phyloP scores from a whole-genome alignment of 2,888 invertebrate species.

The Sphinx pinastri region DNA sequence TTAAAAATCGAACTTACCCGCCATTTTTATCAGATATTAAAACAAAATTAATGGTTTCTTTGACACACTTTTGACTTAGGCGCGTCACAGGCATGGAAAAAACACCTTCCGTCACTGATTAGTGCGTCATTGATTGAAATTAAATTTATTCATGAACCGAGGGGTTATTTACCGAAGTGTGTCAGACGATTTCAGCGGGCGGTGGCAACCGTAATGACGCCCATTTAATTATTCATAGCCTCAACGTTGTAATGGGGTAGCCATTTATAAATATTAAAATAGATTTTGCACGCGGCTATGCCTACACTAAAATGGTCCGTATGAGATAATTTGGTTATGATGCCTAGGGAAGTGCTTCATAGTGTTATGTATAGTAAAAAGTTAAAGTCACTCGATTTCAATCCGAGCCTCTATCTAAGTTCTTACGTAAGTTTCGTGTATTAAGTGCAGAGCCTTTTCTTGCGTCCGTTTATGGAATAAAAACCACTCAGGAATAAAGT shows the following conservation, averaged over 20 bases:
- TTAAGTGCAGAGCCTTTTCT: too few relatives aligned
- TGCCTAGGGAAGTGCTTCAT: too few relatives aligned
- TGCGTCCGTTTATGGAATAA: too few relatives aligned
- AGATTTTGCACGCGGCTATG: slow-evolving; percentile 22
- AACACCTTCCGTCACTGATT: slow-evolving; percentile 6
- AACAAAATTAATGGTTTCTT: slow-evolving; percentile 1
- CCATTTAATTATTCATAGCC: slow-evolving; percentile 78
- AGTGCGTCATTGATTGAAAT: slow-evolving; percentile 39
- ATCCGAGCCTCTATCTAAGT: too few relatives aligned
- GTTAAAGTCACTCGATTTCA: too few relatives aligned
- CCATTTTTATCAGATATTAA: not conserved
- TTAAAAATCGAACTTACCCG: not conserved
- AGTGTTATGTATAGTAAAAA: too few relatives aligned
- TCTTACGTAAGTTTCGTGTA: too few relatives aligned
- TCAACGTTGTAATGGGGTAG: slow-evolving; percentile 73
- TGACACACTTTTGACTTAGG: slow-evolving; percentile 5
- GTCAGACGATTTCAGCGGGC: slow-evolving; percentile 57
- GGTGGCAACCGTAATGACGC: slow-evolving; percentile 55
- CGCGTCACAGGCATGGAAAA: not conserved
- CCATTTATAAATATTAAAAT: slow-evolving; percentile 74
- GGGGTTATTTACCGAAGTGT: slow-evolving; percentile 49
- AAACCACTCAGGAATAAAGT: too few relatives aligned
- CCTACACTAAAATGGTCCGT: not conserved
- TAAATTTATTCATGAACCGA: slow-evolving; percentile 58
- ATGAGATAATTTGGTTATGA: not conserved